Evolutionary conservation across 1,140 invertebrate species (phyloP), one percentile per base, ranked within the genome.

Genomic region (Ylistrum balloti): DNA sequence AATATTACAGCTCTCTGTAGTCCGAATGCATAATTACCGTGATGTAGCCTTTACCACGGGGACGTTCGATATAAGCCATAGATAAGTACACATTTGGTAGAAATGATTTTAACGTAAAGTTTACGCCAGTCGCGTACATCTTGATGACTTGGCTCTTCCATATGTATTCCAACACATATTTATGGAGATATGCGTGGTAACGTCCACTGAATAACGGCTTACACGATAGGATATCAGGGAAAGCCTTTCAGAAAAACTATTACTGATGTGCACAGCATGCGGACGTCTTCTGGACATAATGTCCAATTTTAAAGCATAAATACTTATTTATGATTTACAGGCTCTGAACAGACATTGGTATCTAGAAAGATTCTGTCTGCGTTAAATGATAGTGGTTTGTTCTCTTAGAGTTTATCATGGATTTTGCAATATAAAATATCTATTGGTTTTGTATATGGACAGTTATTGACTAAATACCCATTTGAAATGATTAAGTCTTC

Each of bases 191-290:
- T 74, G 56, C 56, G 22, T 11, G 13, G 15, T n/a, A 28, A 74
- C 28, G n/a, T n/a, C n/a, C 56, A 0, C n/a, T 7, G 56, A 74
- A 74, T 74, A n/a, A 74, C 56, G 17, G 56, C 56, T 74, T 74
- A 28, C 56, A 28, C n/a, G 56, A 74, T 74, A 74, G 28, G 56
- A 9, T 74, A 74, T 74, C 22, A 0, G 56, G 22, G 28, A 45
- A 74, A 74, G 56, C 56, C 22, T 74, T 74, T 74, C 56, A 74
- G 56, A 74, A 74, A 7, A 74, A 74, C 56, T 28, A n/a, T 74
- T 5, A 74, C 22, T n/a, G 56, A 74, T 74, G n/a, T 74, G 13
- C 56, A 74, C 56, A n/a, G n/a, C 17, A 74, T n/a, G 56, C n/a
- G 56, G 56, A 74, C 5, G 56, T 45, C 20, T 45, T 45, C 9